Evolutionary conservation across 2,888 invertebrate species (phyloP).

Genomic region (Clusia tigrina): DNA sequence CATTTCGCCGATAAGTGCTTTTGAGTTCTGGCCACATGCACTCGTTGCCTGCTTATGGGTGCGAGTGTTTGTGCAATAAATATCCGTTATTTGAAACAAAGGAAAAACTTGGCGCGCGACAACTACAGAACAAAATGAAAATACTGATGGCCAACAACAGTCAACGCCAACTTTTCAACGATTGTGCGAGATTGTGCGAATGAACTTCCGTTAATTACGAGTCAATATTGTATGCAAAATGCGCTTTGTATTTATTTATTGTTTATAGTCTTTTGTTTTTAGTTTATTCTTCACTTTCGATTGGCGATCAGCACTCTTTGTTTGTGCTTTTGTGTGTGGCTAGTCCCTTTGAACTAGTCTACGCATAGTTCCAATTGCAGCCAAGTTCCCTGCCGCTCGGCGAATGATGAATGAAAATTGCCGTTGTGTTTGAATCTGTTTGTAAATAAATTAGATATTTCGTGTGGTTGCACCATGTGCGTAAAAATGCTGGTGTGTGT

Average conservation of each 20-base stretch:
- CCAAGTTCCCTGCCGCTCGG: neutral
- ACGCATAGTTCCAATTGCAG: neutral
- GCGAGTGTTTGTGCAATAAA: neutral
- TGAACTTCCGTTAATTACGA: conserved; percentile 2
- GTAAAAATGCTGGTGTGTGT: neutral
- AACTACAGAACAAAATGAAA: neutral
- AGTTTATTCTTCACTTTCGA: conserved; percentile 2
- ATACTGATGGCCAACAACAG: conserved; percentile 8
- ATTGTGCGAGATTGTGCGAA: neutral
- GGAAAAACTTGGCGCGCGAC: conserved; percentile 7
- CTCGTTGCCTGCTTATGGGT: no score
- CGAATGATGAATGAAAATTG: neutral
- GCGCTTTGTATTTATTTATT: neutral
- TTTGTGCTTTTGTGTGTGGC: neutral
- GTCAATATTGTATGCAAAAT: neutral
- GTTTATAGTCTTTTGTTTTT: neutral
- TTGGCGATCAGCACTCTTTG: neutral
- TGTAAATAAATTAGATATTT: neutral
- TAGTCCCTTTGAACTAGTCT: neutral
- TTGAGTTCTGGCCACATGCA: no score
- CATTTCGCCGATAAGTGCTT: no score
- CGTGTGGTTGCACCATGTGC: neutral
- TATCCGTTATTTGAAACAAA: conserved; percentile 18
- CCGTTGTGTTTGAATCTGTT: neutral
- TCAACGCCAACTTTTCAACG: neutral